Base-by-base conservation (phyloP, 2,113 vertebrate species). In the Anser cygnoides region DNA sequence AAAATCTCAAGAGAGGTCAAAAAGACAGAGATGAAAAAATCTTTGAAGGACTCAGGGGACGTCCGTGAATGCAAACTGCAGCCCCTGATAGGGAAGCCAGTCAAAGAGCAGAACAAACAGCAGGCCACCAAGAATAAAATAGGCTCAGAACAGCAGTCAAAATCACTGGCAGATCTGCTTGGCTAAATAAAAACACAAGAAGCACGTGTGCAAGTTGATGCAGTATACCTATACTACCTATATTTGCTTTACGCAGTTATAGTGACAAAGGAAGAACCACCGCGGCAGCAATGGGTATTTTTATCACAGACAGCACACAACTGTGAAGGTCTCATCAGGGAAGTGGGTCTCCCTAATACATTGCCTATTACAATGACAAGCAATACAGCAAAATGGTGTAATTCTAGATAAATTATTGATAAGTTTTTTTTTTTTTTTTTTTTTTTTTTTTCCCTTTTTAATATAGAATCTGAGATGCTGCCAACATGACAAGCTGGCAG, bases 11-110 rank as follows among this genome's bases (percentile, higher is more conserved):
- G 54, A 81, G 73, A 65, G 84, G 58, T 93, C 89, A 82, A 61
- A 94, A 93, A 89, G 82, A 68, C 87, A 92, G 35, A 68, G 93
- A 92, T 95, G 61, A 94, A 71, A 44, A 92, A 93, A 85, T 54
- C 86, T 91, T 87, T 87, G 71, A 92, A 89, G 77, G 73, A 77
- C 90, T 41, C 1, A 0, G 66, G 72, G 83, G 84, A 91, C 35
- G 13, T 71, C 67, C 70, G 4, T 28, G 70, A 89, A 49, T 25
- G 80, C 31, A 89, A 70, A 87, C 44, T 46, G 49, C 89, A 93
- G 59, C 44, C 63, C 46, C n/a, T 54, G 35, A 52, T 16, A 79
- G 75, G 3, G 1, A 19, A 67, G 15, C 25, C 2, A 5, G 44
- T 62, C 65, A 54, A 73, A 37, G 14, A 71, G 35, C 57, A 88